Evolutionary conservation across 2,113 vertebrate species (phyloP).

Genomic region (Pollachius pollachius): DNA sequence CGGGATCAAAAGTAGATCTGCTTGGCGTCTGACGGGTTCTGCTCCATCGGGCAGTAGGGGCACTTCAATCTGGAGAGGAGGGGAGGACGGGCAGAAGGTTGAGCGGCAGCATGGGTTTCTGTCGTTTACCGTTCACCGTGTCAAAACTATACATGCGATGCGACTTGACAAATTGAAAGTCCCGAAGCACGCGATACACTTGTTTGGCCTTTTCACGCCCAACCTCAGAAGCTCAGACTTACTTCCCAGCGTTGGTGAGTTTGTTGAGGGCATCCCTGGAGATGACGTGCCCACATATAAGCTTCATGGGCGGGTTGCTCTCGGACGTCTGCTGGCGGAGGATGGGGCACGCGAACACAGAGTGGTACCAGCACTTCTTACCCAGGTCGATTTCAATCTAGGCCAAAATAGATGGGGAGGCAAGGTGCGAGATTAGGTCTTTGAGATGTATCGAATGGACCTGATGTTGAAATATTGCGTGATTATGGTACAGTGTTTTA

Average conservation of each 20-base stretch:
- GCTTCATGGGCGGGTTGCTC: conserved; percentile 89
- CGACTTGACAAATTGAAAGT: no score
- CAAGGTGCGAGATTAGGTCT: background rate
- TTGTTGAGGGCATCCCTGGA: conserved; percentile 90
- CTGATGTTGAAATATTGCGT: no score
- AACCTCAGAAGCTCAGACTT: conserved; percentile 34
- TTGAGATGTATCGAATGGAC: no score
- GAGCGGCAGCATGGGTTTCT: background rate
- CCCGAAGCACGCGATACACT: no score
- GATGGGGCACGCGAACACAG: conserved; percentile 88
- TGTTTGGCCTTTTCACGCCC: no score
- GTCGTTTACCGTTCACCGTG: no score
- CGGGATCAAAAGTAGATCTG: conserved; percentile 86
- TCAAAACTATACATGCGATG: no score
- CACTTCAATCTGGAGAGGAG: conserved; percentile 80
- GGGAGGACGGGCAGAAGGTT: no score
- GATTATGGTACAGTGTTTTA: no score
- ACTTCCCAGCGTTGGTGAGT: conserved; percentile 89
- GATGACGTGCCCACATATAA: conserved; percentile 88
- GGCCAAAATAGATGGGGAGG: background rate
- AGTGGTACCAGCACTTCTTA: conserved; percentile 93
- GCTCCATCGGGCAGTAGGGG: conserved; percentile 91
- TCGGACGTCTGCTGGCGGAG: conserved; percentile 87
- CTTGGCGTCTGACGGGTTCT: conserved; percentile 88
- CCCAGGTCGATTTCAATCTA: conserved; percentile 89